Percentiles rank a stretch among this genome's conserved stretches.
Evolutionary conservation across 2,888 invertebrate species (phyloP).

Genomic region (Escarpia spicata): DNA sequence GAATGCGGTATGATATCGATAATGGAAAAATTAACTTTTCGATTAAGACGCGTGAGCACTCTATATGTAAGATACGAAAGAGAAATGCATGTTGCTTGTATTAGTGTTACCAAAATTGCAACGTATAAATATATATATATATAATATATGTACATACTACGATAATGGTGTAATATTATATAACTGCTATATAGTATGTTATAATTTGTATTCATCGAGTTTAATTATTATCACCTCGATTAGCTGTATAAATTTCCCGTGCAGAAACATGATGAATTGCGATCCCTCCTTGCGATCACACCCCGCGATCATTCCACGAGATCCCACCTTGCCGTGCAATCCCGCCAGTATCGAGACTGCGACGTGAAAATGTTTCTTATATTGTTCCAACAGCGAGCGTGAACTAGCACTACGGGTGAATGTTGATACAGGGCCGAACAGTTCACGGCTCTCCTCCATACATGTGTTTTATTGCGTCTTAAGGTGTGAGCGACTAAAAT

Average conservation of each 20-base stretch:
- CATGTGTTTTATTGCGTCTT: not conserved
- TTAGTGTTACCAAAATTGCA: too few relatives aligned
- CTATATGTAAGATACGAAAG: too few relatives aligned
- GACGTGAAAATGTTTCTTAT: not conserved
- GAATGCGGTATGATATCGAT: not conserved
- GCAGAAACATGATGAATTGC: not conserved
- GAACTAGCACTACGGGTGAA: not conserved
- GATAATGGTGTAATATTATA: too few relatives aligned
- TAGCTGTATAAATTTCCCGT: too few relatives aligned
- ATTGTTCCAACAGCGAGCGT: not conserved
- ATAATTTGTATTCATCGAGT: too few relatives aligned
- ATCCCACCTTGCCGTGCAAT: not conserved
- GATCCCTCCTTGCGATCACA: not conserved
- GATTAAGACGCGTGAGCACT: too few relatives aligned
- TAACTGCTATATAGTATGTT: too few relatives aligned
- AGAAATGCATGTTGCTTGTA: too few relatives aligned
- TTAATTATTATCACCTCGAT: too few relatives aligned
- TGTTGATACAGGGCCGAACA: not conserved
- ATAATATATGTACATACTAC: too few relatives aligned
- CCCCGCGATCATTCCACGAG: not conserved
- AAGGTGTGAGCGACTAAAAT: not conserved
- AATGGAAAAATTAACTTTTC: not conserved
- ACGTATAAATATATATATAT: too few relatives aligned
- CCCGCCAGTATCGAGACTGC: not conserved
- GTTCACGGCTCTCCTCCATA: not conserved